A percentile compares a stretch with the other conserved stretches of the same genome.
phyloP scores from a whole-genome alignment of 2,797 vertebrate species.

The Platyrinchus mystaceus region DNA sequence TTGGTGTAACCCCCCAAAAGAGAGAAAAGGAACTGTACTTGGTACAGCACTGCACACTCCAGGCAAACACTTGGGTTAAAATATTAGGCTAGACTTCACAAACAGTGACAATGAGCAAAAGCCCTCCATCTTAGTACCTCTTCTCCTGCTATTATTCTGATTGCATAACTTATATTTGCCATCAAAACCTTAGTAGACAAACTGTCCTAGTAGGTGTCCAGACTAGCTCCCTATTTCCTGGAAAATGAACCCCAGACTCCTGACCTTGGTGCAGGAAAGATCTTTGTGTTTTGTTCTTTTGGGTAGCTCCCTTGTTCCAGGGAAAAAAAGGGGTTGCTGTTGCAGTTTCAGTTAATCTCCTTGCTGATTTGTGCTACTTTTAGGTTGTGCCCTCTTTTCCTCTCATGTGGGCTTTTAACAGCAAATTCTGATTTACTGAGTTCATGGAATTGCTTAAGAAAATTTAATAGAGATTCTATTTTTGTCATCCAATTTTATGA shows the following conservation, averaged over 20 bases:
- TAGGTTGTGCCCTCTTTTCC: not conserved
- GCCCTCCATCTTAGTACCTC: not conserved
- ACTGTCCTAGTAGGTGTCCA: not conserved
- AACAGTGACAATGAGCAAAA: not conserved
- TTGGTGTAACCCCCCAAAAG: not conserved
- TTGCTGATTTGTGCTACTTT: not conserved
- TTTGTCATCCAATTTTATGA: not conserved
- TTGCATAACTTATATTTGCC: not conserved
- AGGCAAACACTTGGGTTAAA: not conserved
- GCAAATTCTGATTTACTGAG: not conserved
- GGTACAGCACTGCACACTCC: not conserved
- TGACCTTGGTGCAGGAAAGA: not conserved
- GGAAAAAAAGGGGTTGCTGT: not conserved
- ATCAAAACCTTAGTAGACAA: not conserved
- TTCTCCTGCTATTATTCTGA: not conserved
- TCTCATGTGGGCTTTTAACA: not conserved
- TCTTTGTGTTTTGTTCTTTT: not conserved
- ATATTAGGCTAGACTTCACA: not conserved
- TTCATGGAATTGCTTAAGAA: not conserved
- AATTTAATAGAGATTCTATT: not conserved
- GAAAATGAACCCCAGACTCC: not conserved
- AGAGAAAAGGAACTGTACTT: not conserved
- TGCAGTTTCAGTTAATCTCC: not conserved
- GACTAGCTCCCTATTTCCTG: not conserved
- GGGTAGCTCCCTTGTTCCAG: not conserved